A percentile compares a stretch with the other conserved stretches of the same genome.
Conservation (phyloP, 2,888 invertebrate genomes). For the Linhomoeus sp. region DNA sequence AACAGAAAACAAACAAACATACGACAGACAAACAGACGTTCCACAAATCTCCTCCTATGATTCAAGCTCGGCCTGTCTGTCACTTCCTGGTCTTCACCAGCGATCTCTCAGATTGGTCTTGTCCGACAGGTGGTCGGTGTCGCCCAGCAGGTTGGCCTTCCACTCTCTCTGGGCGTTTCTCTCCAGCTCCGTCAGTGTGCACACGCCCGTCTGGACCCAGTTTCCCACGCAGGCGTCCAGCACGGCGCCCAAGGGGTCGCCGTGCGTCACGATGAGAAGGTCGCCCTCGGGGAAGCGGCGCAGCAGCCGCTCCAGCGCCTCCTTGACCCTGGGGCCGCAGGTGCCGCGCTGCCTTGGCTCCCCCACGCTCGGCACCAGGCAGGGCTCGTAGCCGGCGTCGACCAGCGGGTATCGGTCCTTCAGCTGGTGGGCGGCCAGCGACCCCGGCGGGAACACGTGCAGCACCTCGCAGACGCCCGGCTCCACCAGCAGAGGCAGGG, state of each 20-base stretch:
- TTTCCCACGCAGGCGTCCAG: not conserved
- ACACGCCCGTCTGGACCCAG: not conserved
- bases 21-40: too few relatives aligned
- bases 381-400: not conserved
- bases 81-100: too few relatives aligned
- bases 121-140: conserved; percentile 1
- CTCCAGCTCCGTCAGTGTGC: not conserved
- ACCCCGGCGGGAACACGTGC: conserved; percentile 1
- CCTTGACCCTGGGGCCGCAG: too few relatives aligned
- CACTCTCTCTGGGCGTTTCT: not conserved
- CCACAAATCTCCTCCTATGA: too few relatives aligned
- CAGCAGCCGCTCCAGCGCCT: too few relatives aligned
- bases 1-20: too few relatives aligned
- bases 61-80: too few relatives aligned
- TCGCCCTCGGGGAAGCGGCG: not conserved
- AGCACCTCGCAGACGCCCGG: conserved; percentile 20
- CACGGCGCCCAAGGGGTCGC: conserved; percentile 1
- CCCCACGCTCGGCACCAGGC: not conserved
- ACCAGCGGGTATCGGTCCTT: not conserved
- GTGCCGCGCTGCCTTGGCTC: not conserved
- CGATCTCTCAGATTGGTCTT: conserved; percentile 1
- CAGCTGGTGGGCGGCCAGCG: not conserved
- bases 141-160: not conserved
- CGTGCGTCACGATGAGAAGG: conserved; percentile 2
- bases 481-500: conserved; percentile 14